phyloP scores from a whole-genome alignment of 2,888 invertebrate species.

The Caenorhabditis imperialis region DNA sequence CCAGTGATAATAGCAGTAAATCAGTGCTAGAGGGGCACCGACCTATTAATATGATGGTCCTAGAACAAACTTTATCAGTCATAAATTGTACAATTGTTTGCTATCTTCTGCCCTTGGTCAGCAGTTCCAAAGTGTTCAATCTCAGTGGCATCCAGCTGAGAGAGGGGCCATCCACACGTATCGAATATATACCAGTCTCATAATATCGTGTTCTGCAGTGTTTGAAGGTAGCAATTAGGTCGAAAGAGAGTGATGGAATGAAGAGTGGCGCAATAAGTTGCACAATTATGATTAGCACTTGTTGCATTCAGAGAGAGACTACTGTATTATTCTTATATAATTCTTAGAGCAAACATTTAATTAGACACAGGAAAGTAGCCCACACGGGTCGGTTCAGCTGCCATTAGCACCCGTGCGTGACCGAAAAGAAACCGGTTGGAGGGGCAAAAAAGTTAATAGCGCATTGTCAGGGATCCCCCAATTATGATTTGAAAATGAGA shows the following conservation, averaged over 20 bases:
- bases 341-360: constrained; percentile 38
- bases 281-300: constrained; percentile 43
- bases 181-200: no score
- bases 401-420: constrained; percentile 25
- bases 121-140: constrained; percentile 16
- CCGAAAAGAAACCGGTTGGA: constrained; percentile 33
- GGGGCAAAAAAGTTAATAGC: constrained; percentile 31
- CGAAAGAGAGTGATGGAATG: neutral
- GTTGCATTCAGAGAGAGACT: neutral
- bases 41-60: constrained; percentile 3
- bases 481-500: constrained; percentile 16
- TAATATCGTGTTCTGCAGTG: no score
- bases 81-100: constrained; percentile 30
- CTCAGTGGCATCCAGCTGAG: no score
- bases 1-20: constrained; percentile 16
- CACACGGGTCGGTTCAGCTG: neutral
- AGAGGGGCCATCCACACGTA: no score
- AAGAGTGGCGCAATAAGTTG: constrained; percentile 38
- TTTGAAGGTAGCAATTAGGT: neutral
- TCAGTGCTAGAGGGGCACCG: constrained; percentile 20
- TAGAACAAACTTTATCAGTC: constrained; percentile 30
- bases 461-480: constrained; percentile 26
- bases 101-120: constrained; percentile 14
- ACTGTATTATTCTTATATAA: constrained; percentile 25
- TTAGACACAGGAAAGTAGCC: constrained; percentile 12